Conservation (phyloP, 2,797 vertebrate species). For the Sebastes flavidus region DNA sequence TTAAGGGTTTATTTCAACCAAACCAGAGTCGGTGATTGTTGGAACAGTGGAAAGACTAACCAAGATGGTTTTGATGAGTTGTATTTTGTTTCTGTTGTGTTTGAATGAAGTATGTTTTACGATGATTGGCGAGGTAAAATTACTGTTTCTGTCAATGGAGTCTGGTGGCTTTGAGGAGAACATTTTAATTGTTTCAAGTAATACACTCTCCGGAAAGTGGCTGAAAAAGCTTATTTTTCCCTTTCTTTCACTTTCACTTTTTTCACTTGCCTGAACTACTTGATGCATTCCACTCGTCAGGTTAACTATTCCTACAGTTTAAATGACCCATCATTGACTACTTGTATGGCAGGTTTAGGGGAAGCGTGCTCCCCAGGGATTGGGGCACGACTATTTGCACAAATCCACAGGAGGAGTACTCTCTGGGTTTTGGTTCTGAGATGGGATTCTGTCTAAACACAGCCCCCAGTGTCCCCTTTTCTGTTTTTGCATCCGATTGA, state of each 20-base stretch:
- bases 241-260: no score
- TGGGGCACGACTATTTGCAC: neutral
- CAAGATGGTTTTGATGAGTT: neutral
- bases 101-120: neutral
- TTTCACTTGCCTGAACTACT: neutral
- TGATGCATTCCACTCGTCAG: neutral
- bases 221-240: neutral
- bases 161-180: no score
- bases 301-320: no score
- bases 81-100: neutral
- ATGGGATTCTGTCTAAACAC: neutral
- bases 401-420: neutral
- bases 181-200: neutral
- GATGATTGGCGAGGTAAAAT: no score
- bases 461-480: neutral
- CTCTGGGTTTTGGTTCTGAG: neutral
- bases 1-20: no score
- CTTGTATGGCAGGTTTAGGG: no score
- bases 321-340: no score
- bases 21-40: neutral
- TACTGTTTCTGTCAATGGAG: no score
- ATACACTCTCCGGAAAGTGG: neutral
- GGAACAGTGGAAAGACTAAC: neutral
- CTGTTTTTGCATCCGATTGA: neutral
- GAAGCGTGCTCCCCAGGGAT: no score